phyloP scores from a whole-genome alignment of 1,140 invertebrate species.

The Dolichoris vasculosae region DNA sequence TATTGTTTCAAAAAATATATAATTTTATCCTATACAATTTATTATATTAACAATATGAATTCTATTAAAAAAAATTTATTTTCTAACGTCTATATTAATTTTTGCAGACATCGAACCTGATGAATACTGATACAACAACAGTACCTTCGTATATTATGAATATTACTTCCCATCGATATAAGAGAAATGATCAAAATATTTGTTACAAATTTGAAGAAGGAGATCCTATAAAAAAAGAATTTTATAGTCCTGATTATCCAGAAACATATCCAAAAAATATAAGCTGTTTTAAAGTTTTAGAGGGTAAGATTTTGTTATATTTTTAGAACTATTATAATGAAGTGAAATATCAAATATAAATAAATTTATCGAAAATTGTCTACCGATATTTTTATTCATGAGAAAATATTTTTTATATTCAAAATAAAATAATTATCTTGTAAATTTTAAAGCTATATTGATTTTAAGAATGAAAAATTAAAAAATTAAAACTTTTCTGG shows the following conservation, averaged over 20 bases:
- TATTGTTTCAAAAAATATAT: too few species aligned
- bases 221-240: slow-evolving; percentile 77
- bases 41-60: too few species aligned
- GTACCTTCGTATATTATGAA: slow-evolving; percentile 52
- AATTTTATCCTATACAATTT: too few species aligned
- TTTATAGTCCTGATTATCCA: slow-evolving; percentile 85
- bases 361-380: too few species aligned
- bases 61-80: background rate
- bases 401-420: too few species aligned
- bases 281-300: slow-evolving; percentile 81
- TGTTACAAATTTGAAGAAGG: slow-evolving; percentile 78
- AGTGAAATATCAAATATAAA: background rate
- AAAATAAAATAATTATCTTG: too few species aligned
- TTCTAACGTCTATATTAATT: background rate
- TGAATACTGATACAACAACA: slow-evolving; percentile 28
- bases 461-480: too few species aligned
- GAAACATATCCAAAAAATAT: slow-evolving; percentile 82
- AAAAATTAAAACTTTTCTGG: too few species aligned
- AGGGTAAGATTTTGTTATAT: slow-evolving; percentile 75
- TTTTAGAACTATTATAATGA: background rate
- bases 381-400: too few species aligned
- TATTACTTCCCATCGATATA: slow-evolving; percentile 62
- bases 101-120: slow-evolving; percentile 15
- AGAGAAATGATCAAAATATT: slow-evolving; percentile 62
- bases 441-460: too few species aligned